phyloP scores from a whole-genome alignment of 2,113 vertebrate species.

The Trogon surrucura region DNA sequence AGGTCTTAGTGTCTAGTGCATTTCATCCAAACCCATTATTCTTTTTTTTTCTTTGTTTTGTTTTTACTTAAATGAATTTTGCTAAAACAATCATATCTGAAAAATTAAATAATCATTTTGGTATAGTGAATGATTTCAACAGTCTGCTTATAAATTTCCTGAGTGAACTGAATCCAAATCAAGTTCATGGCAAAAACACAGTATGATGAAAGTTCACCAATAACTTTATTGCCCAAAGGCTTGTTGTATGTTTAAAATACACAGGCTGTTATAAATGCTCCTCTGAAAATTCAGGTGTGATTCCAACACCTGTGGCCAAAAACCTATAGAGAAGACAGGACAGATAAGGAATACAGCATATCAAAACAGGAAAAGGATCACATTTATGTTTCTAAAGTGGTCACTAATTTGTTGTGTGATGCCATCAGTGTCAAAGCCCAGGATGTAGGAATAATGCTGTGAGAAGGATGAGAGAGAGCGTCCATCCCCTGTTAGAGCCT shows the following conservation, averaged over 20 bases:
- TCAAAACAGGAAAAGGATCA: neutral
- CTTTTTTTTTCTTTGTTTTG: neutral
- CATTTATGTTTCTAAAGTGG: neutral
- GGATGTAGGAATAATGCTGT: neutral
- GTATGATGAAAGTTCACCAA: neutral
- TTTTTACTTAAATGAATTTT: neutral
- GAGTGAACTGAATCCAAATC: neutral
- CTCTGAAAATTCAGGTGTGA: neutral
- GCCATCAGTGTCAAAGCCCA: neutral
- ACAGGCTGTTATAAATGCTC: neutral
- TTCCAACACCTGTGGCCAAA: neutral
- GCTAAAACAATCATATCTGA: neutral
- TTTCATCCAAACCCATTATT: fast-evolving
- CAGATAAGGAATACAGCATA: neutral
- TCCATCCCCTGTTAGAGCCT: too few species aligned
- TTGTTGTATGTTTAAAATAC: neutral
- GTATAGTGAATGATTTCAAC: neutral
- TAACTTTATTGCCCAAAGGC: neutral
- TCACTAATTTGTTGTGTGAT: neutral
- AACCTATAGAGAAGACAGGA: fast-evolving
- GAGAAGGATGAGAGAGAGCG: neutral
- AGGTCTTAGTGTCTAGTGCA: neutral
- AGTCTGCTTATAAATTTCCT: neutral
- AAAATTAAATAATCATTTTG: neutral
- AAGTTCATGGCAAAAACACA: neutral